A percentile compares a stretch with the other conserved stretches of the same genome.
Evolutionary conservation across 2,797 vertebrate genomes (phyloP).

Genomic region (Discoglossus pictus): DNA sequence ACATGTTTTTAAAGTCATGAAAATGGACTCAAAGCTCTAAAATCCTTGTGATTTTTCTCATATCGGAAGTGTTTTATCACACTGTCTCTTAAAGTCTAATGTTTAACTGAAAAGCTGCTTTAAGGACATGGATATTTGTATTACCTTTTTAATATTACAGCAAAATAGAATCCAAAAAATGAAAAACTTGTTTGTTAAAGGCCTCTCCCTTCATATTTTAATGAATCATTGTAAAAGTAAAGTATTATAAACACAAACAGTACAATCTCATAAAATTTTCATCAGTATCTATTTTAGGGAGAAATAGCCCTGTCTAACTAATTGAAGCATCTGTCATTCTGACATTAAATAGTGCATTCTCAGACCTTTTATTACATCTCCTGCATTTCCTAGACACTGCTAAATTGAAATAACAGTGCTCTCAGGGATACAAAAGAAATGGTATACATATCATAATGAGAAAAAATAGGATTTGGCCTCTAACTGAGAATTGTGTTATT

Average conservation of each 20-base stretch:
- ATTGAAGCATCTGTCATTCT: conserved; percentile 76
- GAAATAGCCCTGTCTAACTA: conserved; percentile 66
- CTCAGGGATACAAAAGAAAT: conserved; percentile 63
- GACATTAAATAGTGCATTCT: conserved; percentile 66
- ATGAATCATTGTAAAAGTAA: conserved; percentile 56
- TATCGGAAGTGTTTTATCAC: too few relatives aligned
- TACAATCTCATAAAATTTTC: conserved; percentile 72
- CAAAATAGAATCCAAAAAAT: too few relatives aligned
- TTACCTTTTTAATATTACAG: neutral
- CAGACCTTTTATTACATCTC: conserved; percentile 62
- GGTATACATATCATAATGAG: conserved; percentile 63
- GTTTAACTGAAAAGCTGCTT: neutral
- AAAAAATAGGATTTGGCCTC: conserved; percentile 53
- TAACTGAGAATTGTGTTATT: conserved; percentile 52
- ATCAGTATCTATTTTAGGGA: conserved; percentile 74
- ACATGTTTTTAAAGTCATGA: too few relatives aligned
- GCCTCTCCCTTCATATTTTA: conserved; percentile 50
- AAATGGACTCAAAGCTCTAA: too few relatives aligned
- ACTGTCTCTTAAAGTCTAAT: too few relatives aligned
- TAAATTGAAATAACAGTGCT: conserved; percentile 65
- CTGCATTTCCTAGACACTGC: conserved; percentile 59
- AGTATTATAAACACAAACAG: conserved; percentile 59
- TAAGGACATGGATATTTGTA: neutral
- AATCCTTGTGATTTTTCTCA: too few relatives aligned
- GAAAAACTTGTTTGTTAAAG: neutral